phyloP scores from a whole-genome alignment of 2,797 vertebrate genomes.

The Gorsachius magnificus region DNA sequence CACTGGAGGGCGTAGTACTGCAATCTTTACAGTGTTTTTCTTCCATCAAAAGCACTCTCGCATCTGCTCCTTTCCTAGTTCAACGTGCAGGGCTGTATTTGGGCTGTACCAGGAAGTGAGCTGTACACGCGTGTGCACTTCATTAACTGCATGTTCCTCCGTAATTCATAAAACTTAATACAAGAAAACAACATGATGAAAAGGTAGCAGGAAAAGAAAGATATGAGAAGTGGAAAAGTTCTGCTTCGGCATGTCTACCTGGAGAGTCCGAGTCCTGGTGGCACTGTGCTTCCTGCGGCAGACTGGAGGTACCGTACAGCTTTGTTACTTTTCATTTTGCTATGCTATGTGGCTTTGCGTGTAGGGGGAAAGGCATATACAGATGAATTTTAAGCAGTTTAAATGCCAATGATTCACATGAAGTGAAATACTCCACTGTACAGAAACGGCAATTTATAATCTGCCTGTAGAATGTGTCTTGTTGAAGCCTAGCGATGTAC shows the following conservation, averaged over 20 bases:
- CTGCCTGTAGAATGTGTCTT: not conserved
- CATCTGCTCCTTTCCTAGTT: not conserved
- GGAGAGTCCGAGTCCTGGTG: not conserved
- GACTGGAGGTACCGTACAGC: not conserved
- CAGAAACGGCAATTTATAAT: not conserved
- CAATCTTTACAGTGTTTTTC: not conserved
- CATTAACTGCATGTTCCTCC: rapidly evolving
- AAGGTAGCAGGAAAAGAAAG: not conserved
- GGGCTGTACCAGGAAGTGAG: not conserved
- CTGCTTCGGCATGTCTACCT: not conserved
- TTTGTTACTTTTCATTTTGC: rapidly evolving
- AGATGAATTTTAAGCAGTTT: not conserved
- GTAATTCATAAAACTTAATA: rapidly evolving
- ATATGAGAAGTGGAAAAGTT: rapidly evolving
- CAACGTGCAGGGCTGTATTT: rapidly evolving
- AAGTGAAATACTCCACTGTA: not conserved
- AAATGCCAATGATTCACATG: not conserved
- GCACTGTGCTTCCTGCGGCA: not conserved
- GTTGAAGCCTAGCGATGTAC: not conserved
- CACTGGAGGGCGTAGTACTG: not conserved
- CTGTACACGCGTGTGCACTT: not conserved
- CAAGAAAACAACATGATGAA: not conserved
- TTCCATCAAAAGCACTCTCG: not conserved
- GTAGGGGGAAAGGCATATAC: rapidly evolving
- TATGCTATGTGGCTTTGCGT: not conserved